These are phyloP conservation scores for Lordiphosa collinella DNA, from an alignment of 1,140 invertebrate genomes.

Conservation along the genomic window DNA sequence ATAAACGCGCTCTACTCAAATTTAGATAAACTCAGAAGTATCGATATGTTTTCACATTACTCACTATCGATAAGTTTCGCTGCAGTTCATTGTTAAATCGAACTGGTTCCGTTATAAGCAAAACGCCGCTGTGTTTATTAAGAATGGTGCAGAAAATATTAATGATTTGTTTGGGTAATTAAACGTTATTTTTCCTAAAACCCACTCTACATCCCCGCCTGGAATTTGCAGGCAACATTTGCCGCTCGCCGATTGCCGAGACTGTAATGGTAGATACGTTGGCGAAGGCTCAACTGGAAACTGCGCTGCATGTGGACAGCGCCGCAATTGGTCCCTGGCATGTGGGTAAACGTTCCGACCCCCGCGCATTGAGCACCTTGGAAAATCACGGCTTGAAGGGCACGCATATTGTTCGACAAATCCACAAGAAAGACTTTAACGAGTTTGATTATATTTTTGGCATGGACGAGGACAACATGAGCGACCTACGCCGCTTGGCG, in stretches of 20 bases:
- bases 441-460: conserved; percentile 93
- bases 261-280: conserved; percentile 90
- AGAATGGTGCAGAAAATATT: conserved; percentile 78
- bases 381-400: conserved; percentile 87
- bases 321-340: conserved; percentile 93
- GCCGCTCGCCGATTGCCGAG: conserved; percentile 96
- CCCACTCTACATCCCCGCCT: neutral
- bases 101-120: too few species aligned
- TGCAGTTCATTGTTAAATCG: too few species aligned
- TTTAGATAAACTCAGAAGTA: too few species aligned
- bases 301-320: conserved; percentile 91
- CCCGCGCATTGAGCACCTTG: conserved; percentile 86
- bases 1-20: too few species aligned
- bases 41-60: too few species aligned
- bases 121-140: neutral
- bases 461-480: conserved; percentile 93
- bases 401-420: conserved; percentile 88
- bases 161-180: conserved; percentile 82
- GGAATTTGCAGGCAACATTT: conserved; percentile 89
- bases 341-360: conserved; percentile 89
- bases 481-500: conserved; percentile 83
- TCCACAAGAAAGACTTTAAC: conserved; percentile 86
- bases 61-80: too few species aligned
- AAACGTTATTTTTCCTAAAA: neutral
- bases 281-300: conserved; percentile 82